These are phyloP conservation scores for Malthinus seriepunctatus DNA, from an alignment of 2,888 invertebrate species.

Conservation along the genomic window DNA sequence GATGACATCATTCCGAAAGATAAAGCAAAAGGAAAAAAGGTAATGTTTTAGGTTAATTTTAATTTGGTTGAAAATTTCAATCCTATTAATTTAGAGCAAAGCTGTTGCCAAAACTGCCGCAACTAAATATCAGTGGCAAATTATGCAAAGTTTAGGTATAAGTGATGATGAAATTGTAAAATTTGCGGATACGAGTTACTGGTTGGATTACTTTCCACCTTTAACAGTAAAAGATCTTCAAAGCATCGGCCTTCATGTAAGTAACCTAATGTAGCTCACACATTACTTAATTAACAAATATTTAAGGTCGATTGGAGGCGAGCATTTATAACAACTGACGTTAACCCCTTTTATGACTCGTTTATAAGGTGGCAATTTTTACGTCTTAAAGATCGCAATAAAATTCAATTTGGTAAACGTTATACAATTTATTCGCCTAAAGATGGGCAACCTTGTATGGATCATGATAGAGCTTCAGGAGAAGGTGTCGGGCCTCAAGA, in stretches of 20 bases:
- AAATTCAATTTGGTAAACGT: conserved; percentile 95
- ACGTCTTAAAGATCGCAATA: conserved; percentile 81
- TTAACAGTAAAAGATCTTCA: conserved; percentile 84
- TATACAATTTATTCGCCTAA: conserved; percentile 95
- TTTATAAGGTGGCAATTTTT: conserved; percentile 97
- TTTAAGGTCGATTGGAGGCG: conserved; percentile 94
- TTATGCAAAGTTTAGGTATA: conserved; percentile 93
- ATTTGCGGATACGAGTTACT: conserved; percentile 88
- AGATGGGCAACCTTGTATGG: conserved; percentile 99
- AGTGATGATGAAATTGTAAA: conserved; percentile 87
- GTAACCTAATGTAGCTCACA: conserved; percentile 38
- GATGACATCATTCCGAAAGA: conserved; percentile 69
- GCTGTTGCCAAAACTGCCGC: conserved; percentile 87
- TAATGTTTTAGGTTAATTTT: conserved; percentile 36
- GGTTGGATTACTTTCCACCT: conserved; percentile 98
- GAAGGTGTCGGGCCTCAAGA: conserved; percentile 99
- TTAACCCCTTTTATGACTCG: conserved; percentile 96
- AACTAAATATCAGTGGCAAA: conserved; percentile 97
- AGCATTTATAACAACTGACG: conserved; percentile 98
- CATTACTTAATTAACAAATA: background rate
- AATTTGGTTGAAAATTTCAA: background rate
- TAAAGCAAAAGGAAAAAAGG: conserved; percentile 90
- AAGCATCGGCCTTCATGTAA: conserved; percentile 87
- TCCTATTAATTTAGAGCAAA: conserved; percentile 71
- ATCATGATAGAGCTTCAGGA: conserved; percentile 94